These are phyloP conservation scores for Hypomesus transpacificus DNA, from an alignment of 2,113 vertebrate genomes.

Conservation along the genomic window DNA sequence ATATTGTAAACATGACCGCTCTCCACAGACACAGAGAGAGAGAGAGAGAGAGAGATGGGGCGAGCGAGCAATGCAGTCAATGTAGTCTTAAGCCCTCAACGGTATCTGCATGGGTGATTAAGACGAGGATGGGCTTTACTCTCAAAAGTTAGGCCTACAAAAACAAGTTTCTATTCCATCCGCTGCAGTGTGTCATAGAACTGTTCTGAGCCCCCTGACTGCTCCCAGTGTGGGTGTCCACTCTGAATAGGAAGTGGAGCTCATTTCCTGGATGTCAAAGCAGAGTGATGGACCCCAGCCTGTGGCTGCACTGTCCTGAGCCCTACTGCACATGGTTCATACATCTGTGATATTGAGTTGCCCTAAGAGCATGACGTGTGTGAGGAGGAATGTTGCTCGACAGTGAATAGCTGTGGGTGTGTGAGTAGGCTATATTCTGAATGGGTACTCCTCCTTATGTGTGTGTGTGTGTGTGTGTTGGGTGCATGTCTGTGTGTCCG, in stretches of 20 bases:
- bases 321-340: not conserved
- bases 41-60: not conserved
- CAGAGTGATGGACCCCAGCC: not conserved
- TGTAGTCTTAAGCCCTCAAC: not conserved
- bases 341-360: not conserved
- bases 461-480: not conserved
- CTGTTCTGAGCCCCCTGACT: not conserved
- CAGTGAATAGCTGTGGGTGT: not conserved
- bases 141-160: too few relatives aligned
- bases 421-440: not conserved
- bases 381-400: not conserved
- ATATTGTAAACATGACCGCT: not conserved
- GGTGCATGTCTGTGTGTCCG: not conserved
- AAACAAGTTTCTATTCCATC: not conserved
- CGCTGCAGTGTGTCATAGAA: not conserved
- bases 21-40: not conserved
- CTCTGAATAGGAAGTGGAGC: not conserved
- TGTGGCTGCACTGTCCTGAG: not conserved
- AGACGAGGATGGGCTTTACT: too few relatives aligned
- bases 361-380: not conserved
- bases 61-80: not conserved
- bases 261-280: slow-evolving; percentile 6
- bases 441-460: not conserved
- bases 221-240: not conserved
- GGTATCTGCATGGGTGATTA: too few relatives aligned